Base-by-base conservation (phyloP, 2,797 vertebrate species). In the Clarias platycephalus region DNA sequence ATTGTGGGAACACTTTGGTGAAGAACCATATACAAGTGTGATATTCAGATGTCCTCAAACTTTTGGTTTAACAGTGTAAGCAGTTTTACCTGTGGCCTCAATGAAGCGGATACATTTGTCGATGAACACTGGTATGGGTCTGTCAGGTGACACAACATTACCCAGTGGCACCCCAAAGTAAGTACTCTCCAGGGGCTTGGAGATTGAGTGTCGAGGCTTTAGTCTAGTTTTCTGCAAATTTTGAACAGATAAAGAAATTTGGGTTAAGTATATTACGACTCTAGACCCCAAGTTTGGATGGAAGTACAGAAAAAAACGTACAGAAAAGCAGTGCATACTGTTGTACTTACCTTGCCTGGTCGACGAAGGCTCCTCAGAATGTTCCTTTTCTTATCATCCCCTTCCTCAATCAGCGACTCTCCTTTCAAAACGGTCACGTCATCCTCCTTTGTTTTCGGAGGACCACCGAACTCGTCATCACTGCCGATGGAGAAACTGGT, bases 31-130 rank as follows among this genome's bases (percentile, higher is more conserved):
- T 74, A 26, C 53, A n/a, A 26, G n/a, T 28, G 13, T 49, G 77
- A 18, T 28, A n/a, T 4, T 80, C 37, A 49, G 9, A 40, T 10
- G 16, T 28, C 16, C 77, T 49, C 37, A 64, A 79, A 64, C n/a
- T 0, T 40, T 49, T 49, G 22, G 76, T 22, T 10, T 34, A 58
- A 76, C 16, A 16, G 70, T 72, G 7, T 53, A 55, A 74, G 49
- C 1, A 22, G 9, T 44, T 92, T 88, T 90, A 97, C 97, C 97
- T 63, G 95, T 99, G 34, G 96, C 96, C 90, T 99, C 98, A 86
- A 99, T 99, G 93, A 95, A 99, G 82, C 97, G 96, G 68, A 98
- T 97, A 90, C 98, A 99, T 84, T 98, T 95, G 92, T 99, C 97
- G 9, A 99, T 98, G 89, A 99, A 99, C 68, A 98, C 40, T 9